phyloP scores from a whole-genome alignment of 2,113 vertebrate genomes.

The Lophura nycthemera region DNA sequence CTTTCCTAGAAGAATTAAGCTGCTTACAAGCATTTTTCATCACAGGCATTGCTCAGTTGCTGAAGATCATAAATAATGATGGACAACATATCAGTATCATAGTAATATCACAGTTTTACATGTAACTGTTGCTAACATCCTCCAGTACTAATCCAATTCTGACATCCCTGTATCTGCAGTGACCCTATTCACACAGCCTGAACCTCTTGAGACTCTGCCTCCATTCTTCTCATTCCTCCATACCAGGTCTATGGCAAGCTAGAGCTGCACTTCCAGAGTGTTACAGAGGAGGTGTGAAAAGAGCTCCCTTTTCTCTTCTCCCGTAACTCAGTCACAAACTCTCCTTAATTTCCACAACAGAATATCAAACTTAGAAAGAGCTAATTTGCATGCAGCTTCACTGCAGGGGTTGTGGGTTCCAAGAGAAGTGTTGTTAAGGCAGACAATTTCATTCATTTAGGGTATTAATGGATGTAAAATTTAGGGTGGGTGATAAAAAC shows the following conservation, averaged over 20 bases:
- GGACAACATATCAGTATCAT: fast-evolving
- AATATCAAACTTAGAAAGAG: neutral
- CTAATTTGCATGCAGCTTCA: fast-evolving
- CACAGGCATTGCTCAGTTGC: fast-evolving
- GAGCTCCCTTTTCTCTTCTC: neutral
- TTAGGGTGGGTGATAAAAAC: neutral
- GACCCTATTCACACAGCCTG: neutral
- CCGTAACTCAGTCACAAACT: neutral
- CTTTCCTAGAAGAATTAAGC: neutral
- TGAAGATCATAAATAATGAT: neutral
- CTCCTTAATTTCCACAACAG: neutral
- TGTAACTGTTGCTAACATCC: neutral
- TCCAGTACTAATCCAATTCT: neutral
- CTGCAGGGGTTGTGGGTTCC: neutral
- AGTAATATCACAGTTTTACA: neutral
- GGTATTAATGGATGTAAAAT: neutral
- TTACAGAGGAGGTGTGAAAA: neutral
- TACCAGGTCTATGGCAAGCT: neutral
- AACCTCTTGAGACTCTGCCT: neutral
- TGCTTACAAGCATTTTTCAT: neutral
- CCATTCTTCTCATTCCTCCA: neutral
- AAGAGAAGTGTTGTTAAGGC: neutral
- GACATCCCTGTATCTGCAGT: neutral
- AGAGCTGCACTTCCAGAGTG: neutral
- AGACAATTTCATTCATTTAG: neutral